Evolutionary conservation across 2,888 invertebrate genomes (phyloP), one percentile per base, ranked within the genome.

Genomic region (Tiliacea citrago): DNA sequence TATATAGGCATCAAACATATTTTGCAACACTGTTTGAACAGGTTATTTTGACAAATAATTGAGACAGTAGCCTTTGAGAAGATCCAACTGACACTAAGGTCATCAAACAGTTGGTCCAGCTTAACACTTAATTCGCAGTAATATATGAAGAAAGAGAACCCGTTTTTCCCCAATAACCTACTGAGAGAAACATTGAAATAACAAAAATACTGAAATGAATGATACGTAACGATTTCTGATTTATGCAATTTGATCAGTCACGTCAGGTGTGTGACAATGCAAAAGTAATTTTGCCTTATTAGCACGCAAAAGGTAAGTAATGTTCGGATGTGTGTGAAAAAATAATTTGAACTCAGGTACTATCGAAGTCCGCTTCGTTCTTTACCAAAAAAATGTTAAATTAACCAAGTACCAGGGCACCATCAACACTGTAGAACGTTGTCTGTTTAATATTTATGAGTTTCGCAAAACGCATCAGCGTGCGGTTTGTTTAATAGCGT

Each of bases 401-500:
- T 80, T 42, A 53, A 39, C 18, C 57, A 35, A 55, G 60, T 68
- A 68, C 39, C 58, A 68, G 53, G 63, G 49, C 73, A 73, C 57
- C 70, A 75, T 77, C 85, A 84, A 77, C 82, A 72, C 75, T 61
- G 72, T 84, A 74, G 63, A 70, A 69, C 78, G 82, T 63, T 69
- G 77, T 84, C 86, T 79, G 77, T 92, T 95, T 95, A 95, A 95
- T 96, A 96, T 96, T 95, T 95, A 96, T 96, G 95, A 95, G 94
- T 92, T 84, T 93, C 91, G 92, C 92, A 95, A 95, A 95, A 94
- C 94, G 95, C 94, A 95, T 96, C 96, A 95, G 91, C 90, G 91
- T 90, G 95, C 94, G 95, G 96, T 95, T 95, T 94, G 95, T 95
- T 95, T 96, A 96, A 96, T 96, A 92, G 91, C 93, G 93, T 95